Evolutionary conservation across 2,797 vertebrate species (phyloP).

Genomic region (Onychomys torridus): DNA sequence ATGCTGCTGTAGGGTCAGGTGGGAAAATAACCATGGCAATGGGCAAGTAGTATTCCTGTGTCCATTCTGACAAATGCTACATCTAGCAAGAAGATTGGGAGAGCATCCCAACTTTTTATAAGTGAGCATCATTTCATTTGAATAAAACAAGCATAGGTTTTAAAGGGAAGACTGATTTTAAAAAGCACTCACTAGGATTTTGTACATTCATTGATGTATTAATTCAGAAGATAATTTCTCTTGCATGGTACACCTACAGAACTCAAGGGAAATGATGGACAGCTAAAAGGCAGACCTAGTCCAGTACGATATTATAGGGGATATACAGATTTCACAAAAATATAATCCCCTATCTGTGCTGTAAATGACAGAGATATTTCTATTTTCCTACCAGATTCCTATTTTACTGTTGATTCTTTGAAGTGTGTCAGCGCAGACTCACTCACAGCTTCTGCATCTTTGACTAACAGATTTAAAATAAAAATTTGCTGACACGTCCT

Average conservation of each 20-base stretch:
- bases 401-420: conserved; percentile 79
- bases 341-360: conserved; percentile 44
- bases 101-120: conserved; percentile 67
- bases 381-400: conserved; percentile 71
- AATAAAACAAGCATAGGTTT: conserved; percentile 75
- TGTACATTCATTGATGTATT: conserved; percentile 54
- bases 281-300: not conserved
- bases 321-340: conserved; percentile 52
- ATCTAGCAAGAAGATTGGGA: not conserved
- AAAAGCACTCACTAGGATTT: conserved; percentile 69
- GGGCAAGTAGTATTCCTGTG: not conserved
- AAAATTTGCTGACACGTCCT: conserved; percentile 80
- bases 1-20: not conserved
- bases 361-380: conserved; percentile 61
- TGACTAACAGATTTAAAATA: conserved; percentile 79
- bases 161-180: not conserved
- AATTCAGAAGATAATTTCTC: conserved; percentile 76
- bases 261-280: conserved; percentile 75
- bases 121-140: conserved; percentile 52
- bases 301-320: conserved; percentile 37
- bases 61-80: conserved; percentile 38
- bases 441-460: conserved; percentile 62
- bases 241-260: conserved; percentile 72
- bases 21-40: not conserved
- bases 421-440: conserved; percentile 51